Evolutionary conservation across 1,140 invertebrate species (phyloP).

Genomic region (Trissolcus basalis): DNA sequence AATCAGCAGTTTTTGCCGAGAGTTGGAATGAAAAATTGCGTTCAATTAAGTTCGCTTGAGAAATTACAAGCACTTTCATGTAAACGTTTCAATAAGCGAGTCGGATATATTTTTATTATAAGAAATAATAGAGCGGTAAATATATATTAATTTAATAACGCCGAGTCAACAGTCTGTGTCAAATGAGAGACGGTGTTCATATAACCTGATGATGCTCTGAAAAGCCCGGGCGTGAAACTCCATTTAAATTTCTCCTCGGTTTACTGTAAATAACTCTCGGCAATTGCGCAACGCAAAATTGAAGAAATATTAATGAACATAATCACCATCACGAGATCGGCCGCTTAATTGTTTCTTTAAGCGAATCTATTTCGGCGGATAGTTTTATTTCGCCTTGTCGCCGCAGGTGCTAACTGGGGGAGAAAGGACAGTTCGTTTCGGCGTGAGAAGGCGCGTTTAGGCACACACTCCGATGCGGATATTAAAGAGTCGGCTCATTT

Average conservation of each 20-base stretch:
- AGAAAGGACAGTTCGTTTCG: conserved; percentile 49
- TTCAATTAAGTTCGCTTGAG: background rate
- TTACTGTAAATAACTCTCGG: conserved; percentile 2
- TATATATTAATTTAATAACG: conserved; percentile 12
- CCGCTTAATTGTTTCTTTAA: conserved; percentile 25
- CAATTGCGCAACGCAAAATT: conserved; percentile 7
- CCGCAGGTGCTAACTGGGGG: conserved; percentile 24
- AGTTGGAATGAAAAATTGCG: conserved; percentile 19
- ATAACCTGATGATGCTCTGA: conserved; percentile 8
- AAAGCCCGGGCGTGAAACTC: background rate
- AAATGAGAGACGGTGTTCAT: conserved; percentile 18
- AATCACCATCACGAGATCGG: too few relatives aligned
- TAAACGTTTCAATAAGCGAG: conserved; percentile 13
- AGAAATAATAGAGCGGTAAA: background rate
- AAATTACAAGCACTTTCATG: conserved; percentile 18
- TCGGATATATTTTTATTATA: background rate
- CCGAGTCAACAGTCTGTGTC: conserved; percentile 5
- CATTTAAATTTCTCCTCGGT: conserved; percentile 17
- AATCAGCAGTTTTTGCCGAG: too few relatives aligned
- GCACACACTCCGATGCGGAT: conserved; percentile 68
- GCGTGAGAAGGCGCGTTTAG: conserved; percentile 53
- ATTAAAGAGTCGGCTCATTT: conserved; percentile 75
- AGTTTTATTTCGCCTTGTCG: background rate
- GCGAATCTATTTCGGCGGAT: conserved; percentile 37
- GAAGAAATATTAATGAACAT: conserved; percentile 6